A percentile compares a stretch with the other conserved stretches of the same genome.
These are phyloP conservation scores for Ceratina japonica DNA, from an alignment of 1,140 invertebrate species.

Conservation along the genomic window DNA sequence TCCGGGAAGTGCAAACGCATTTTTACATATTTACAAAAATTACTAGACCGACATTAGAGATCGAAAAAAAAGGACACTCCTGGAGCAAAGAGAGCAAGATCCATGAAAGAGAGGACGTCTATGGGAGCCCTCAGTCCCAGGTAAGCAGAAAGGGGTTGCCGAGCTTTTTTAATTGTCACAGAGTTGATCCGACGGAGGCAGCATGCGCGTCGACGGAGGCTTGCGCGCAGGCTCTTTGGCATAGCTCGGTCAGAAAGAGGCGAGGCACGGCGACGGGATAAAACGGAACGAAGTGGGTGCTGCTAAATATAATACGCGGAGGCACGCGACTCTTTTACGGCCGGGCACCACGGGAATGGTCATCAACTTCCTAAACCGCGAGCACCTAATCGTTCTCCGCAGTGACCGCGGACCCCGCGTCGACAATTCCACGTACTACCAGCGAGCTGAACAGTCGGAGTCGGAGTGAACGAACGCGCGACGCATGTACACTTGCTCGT, in stretches of 20 bases:
- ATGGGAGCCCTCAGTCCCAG: too few relatives aligned
- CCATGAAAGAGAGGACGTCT: too few relatives aligned
- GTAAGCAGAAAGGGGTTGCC: not conserved
- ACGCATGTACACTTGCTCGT: not conserved
- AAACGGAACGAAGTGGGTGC: conserved; percentile 51
- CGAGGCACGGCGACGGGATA: conserved; percentile 13
- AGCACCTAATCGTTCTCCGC: conserved; percentile 4
- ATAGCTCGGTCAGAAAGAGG: conserved; percentile 25
- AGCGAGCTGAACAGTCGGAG: not conserved
- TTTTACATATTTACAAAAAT: too few relatives aligned
- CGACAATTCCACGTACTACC: not conserved
- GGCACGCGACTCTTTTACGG: conserved; percentile 60
- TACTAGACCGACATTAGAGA: too few relatives aligned
- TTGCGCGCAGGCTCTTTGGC: conserved; percentile 61
- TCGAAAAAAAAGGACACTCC: too few relatives aligned
- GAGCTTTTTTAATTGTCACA: conserved; percentile 17
- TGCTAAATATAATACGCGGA: conserved; percentile 70
- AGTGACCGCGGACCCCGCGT: conserved; percentile 11
- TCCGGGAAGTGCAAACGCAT: too few relatives aligned
- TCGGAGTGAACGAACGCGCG: not conserved
- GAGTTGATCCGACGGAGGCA: not conserved
- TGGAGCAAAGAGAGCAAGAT: too few relatives aligned
- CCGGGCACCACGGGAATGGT: conserved; percentile 19
- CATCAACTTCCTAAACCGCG: conserved; percentile 36
- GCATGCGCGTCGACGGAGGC: not conserved